Percentiles rank a stretch among this genome's conserved stretches.
phyloP scores from a whole-genome alignment of 2,888 invertebrate species.

The Stomorhina lunata region DNA sequence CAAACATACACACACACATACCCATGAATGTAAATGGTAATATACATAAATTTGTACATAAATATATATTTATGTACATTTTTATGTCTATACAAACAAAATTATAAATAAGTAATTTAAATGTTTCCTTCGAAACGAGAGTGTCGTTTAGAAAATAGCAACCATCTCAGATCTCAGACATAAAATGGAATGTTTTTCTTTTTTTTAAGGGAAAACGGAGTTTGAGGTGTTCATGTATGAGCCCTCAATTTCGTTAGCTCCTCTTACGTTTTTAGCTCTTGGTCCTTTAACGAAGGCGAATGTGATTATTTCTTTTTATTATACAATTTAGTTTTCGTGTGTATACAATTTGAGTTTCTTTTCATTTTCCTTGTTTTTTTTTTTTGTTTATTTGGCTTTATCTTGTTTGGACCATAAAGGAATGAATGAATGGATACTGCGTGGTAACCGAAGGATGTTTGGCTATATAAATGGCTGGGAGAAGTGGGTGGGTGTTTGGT shows the following conservation, averaged over 20 bases:
- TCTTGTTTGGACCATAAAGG: slow-evolving; percentile 35
- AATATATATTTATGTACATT: background rate
- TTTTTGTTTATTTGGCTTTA: background rate
- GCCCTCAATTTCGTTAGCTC: background rate
- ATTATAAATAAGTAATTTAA: slow-evolving; percentile 34
- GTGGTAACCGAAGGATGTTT: slow-evolving; percentile 5
- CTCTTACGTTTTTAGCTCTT: background rate
- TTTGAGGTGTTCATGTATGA: slow-evolving; percentile 8
- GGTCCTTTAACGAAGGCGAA: slow-evolving; percentile 23
- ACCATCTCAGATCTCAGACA: background rate
- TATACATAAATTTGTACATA: too few species aligned
- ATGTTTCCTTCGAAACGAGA: slow-evolving; percentile 25
- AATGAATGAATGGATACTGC: background rate
- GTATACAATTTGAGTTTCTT: slow-evolving; percentile 45
- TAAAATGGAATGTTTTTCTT: background rate
- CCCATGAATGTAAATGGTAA: too few species aligned
- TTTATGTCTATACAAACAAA: slow-evolving; percentile 8
- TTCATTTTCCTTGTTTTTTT: slow-evolving; percentile 7
- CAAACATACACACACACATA: background rate
- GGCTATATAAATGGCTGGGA: background rate
- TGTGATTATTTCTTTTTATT: slow-evolving; percentile 52
- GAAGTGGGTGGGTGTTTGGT: slow-evolving; percentile 6
- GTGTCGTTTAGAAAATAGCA: slow-evolving; percentile 36
- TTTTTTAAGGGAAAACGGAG: background rate
- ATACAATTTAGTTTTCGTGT: slow-evolving; percentile 55